These are phyloP conservation scores for Drosophila simulans DNA, from an alignment of 1,140 invertebrate genomes.

Conservation along the genomic window DNA sequence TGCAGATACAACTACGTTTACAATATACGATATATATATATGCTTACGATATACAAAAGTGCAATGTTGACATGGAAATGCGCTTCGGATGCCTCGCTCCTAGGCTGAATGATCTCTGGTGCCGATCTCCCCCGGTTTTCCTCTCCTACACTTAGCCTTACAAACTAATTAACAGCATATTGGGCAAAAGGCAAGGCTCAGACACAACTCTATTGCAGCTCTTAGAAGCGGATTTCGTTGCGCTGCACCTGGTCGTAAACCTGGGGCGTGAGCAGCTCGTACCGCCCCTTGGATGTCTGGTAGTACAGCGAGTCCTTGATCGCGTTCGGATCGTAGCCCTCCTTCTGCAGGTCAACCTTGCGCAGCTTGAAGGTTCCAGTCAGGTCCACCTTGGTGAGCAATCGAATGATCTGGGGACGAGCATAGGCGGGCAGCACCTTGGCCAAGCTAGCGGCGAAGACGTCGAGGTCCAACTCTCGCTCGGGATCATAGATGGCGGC, in stretches of 20 bases:
- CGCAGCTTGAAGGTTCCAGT: slow-evolving; percentile 98
- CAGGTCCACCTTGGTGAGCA: slow-evolving; percentile 92
- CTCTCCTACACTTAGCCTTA: slow-evolving; percentile 50
- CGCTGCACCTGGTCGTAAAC: slow-evolving; percentile 87
- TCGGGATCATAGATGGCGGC: slow-evolving; percentile 94
- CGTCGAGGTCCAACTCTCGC: slow-evolving; percentile 88
- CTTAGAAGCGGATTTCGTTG: slow-evolving; percentile 69
- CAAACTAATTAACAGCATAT: slow-evolving; percentile 80
- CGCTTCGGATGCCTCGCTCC: background rate
- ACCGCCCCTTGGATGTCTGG: slow-evolving; percentile 85
- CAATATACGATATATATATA: slow-evolving; percentile 11
- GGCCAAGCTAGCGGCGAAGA: slow-evolving; percentile 88
- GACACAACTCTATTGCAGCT: slow-evolving; percentile 17
- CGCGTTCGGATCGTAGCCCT: slow-evolving; percentile 93
- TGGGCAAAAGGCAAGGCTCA: slow-evolving; percentile 46
- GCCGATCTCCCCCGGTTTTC: slow-evolving; percentile 1
- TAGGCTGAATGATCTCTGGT: slow-evolving; percentile 7
- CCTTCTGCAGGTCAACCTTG: slow-evolving; percentile 95
- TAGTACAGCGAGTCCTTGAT: slow-evolving; percentile 93
- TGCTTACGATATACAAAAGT: slow-evolving; percentile 31
- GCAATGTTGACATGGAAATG: slow-evolving; percentile 26
- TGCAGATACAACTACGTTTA: slow-evolving; percentile 20
- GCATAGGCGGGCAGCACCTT: slow-evolving; percentile 93
- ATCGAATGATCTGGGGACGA: slow-evolving; percentile 93
- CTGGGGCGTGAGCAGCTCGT: slow-evolving; percentile 86